phyloP scores from a whole-genome alignment of 1,140 invertebrate species.

The Scaptodrosophila lebanonensis region DNA sequence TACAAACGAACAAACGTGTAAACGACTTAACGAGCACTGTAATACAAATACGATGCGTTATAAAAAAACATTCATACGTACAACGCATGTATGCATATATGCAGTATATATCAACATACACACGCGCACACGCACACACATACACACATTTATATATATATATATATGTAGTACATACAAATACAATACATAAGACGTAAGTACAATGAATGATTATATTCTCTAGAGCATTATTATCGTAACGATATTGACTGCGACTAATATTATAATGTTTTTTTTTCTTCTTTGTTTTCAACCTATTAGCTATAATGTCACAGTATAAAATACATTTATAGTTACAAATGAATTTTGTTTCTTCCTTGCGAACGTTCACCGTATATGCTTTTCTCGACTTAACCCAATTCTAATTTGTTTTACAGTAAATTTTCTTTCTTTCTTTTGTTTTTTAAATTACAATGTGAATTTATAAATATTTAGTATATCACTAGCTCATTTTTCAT shows the following conservation, averaged over 20 bases:
- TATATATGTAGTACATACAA: conserved; percentile 6
- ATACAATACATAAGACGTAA: background rate
- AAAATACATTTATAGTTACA: conserved; percentile 22
- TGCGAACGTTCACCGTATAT: background rate
- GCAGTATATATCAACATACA: conserved; percentile 9
- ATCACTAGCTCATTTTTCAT: background rate
- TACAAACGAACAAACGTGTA: background rate
- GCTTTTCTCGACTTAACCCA: background rate
- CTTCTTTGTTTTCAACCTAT: too few relatives aligned
- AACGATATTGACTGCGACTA: too few relatives aligned
- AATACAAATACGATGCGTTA: conserved; percentile 25
- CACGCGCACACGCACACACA: conserved; percentile 2
- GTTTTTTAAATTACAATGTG: background rate
- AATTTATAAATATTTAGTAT: too few relatives aligned
- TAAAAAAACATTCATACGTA: conserved; percentile 5
- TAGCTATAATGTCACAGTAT: conserved; percentile 23
- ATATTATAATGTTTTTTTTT: too few relatives aligned
- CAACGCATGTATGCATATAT: conserved; percentile 9
- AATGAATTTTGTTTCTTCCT: conserved; percentile 2
- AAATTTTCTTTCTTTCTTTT: conserved; percentile 1
- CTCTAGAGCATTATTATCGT: too few relatives aligned
- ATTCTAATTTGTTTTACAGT: background rate
- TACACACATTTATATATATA: conserved; percentile 1
- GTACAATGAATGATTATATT: background rate
- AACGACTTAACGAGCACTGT: conserved; percentile 33